Evolutionary conservation across 1,140 invertebrate genomes (phyloP).

Genomic region (Neoseiulus cucumeris): DNA sequence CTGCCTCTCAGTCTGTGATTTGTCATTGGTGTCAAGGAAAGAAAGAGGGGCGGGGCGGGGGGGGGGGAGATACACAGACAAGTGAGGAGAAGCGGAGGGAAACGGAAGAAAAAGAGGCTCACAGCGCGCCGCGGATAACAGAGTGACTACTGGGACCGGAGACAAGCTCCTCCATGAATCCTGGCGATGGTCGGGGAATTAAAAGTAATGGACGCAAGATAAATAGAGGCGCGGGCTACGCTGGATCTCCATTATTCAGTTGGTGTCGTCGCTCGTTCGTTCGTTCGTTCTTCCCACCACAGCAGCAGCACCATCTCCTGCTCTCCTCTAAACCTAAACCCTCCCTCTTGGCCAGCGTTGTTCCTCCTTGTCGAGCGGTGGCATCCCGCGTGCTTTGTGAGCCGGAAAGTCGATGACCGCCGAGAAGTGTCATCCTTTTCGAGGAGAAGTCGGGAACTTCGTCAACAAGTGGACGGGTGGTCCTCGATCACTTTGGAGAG

Average conservation of each 20-base stretch:
- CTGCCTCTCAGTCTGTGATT: too few species aligned
- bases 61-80: too few species aligned
- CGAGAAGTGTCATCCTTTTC: too few species aligned
- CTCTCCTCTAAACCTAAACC: not conserved
- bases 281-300: not conserved
- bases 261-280: too few species aligned
- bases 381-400: not conserved
- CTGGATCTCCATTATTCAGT: too few species aligned
- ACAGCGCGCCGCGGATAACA: not conserved
- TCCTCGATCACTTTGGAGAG: too few species aligned
- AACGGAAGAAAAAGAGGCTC: not conserved
- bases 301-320: not conserved
- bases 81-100: not conserved
- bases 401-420: too few species aligned
- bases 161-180: slow-evolving; percentile 10
- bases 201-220: slow-evolving; percentile 10
- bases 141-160: not conserved
- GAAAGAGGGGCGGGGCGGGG: too few species aligned
- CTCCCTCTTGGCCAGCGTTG: not conserved
- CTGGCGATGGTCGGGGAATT: not conserved
- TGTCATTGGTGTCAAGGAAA: too few species aligned
- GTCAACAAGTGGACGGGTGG: too few species aligned
- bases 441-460: too few species aligned
- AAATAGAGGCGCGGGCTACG: not conserved
- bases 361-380: not conserved